phyloP scores from a whole-genome alignment of 1,140 invertebrate species.

The Zaprionus kolodkinae region DNA sequence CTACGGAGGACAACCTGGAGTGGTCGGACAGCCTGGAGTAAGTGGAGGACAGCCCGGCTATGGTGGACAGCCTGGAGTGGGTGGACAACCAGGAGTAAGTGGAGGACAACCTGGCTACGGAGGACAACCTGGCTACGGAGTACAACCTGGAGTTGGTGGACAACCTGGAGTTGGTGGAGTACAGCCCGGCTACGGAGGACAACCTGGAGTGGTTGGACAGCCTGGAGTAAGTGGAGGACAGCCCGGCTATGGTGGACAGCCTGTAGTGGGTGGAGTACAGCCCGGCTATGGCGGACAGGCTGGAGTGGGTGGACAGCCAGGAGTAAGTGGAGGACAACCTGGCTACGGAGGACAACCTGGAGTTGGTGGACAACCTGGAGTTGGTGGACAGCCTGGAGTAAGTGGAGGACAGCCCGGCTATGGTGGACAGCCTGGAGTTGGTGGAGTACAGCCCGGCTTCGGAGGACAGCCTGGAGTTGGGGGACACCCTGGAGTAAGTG shows the following conservation, averaged over 20 bases:
- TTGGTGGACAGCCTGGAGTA: constrained; percentile 15
- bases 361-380: constrained; percentile 13
- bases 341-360: constrained; percentile 33
- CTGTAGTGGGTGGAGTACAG: constrained; percentile 23
- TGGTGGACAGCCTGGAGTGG: constrained; percentile 15
- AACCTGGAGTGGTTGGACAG: constrained; percentile 16
- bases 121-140: constrained; percentile 15
- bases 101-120: constrained; percentile 29
- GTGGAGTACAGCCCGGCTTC: constrained; percentile 21
- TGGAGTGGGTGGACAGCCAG: constrained; percentile 20
- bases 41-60: constrained; percentile 29
- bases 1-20: constrained; percentile 33
- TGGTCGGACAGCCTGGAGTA: constrained; percentile 24
- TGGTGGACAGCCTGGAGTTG: constrained; percentile 17
- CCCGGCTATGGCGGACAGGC: constrained; percentile 20
- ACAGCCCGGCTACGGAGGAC: constrained; percentile 13
- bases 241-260: constrained; percentile 28
- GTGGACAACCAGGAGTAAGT: constrained; percentile 3
- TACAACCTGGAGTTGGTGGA: not conserved
- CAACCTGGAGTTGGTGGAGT: constrained; percentile 13
- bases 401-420: constrained; percentile 9
- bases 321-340: constrained; percentile 18
- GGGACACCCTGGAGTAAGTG: constrained; percentile 13
- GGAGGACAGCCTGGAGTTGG: constrained; percentile 3
- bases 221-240: constrained; percentile 14